Conservation (phyloP, 1,140 invertebrate species). For the Probaryconus sp. region DNA sequence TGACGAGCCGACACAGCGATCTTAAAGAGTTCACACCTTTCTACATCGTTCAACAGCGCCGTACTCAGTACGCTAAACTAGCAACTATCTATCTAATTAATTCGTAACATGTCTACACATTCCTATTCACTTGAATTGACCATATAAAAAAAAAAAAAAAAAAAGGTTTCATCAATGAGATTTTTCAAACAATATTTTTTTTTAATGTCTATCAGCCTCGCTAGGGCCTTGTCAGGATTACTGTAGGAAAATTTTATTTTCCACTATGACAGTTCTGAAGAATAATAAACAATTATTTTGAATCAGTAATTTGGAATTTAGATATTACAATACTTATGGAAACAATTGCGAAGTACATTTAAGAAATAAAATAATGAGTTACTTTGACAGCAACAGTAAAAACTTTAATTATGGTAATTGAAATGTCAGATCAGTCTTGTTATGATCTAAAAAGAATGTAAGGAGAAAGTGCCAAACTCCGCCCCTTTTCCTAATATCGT, state of each 20-base stretch:
- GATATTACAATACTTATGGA: no score
- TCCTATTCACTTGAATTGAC: not conserved
- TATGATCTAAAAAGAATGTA: constrained; percentile 35
- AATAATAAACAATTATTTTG: no score
- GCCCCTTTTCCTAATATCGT: constrained; percentile 47
- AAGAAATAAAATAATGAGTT: no score
- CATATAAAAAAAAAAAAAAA: not conserved
- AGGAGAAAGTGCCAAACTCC: constrained; percentile 44
- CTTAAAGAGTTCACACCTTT: constrained; percentile 78
- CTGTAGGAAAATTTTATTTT: no score
- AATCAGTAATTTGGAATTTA: no score
- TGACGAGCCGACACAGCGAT: constrained; percentile 74
- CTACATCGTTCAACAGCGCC: constrained; percentile 56
- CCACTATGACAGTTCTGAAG: no score
- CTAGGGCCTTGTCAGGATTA: no score
- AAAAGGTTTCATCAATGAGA: not conserved
- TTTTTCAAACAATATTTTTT: no score
- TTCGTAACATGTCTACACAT: constrained; percentile 28
- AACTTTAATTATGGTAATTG: constrained; percentile 45
- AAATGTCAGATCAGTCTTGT: constrained; percentile 48
- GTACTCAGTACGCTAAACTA: constrained; percentile 44
- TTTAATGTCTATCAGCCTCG: no score
- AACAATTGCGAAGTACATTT: no score
- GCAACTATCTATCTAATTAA: constrained; percentile 56
- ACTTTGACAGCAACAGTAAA: constrained; percentile 28